Base-by-base conservation (phyloP, 2,888 invertebrate species). In the Pyrocoelia pectoralis region DNA sequence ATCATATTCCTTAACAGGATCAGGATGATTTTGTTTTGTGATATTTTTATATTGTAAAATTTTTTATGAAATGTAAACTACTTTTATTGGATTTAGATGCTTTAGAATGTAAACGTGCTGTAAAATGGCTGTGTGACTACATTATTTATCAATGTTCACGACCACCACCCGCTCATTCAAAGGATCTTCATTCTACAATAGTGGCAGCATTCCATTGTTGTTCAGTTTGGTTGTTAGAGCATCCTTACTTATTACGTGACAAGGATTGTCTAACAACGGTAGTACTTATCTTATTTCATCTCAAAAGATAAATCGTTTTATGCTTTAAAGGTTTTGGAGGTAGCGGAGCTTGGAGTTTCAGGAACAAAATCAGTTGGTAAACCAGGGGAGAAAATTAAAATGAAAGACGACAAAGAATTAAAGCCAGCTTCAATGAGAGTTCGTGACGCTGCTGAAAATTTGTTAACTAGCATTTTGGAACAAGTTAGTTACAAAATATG, bases 391-490 rank as follows among this genome's bases (percentile, higher is more conserved):
- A 88, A 91, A 9, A 88, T 95, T 0, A 93, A 93, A 80, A 92
- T 94, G 88, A 98, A 98, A 79, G 95, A 96, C 71, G 95, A 97
- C 71, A 98, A 98, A 78, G 95, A 96, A 81, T 80, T 97, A 64
- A 98, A 97, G 78, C 98, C 99, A 0, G 98, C 96, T 0, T 98
- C 98, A 0, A 94, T 97, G 92, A 85, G 99, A 70, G 99, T 99
- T 0, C 88, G 97, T 62, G 98, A 99, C 82, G 97, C 98, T 0
- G 99, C 98, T 0, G 98, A 99, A 81, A 93, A 93, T 68, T 84
- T 98, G 38, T 85, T 98, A 4, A 94, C 95, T 70, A 88, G 93
- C 63, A 93, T 98, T 70, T 85, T 97, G 63, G 96, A 97, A 80
- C 95, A 96, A 84, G 92, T 91, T 76, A 62, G 64, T 52, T 43